Base-by-base conservation (phyloP, 2,113 vertebrate species). In the Prolemur simus region DNA sequence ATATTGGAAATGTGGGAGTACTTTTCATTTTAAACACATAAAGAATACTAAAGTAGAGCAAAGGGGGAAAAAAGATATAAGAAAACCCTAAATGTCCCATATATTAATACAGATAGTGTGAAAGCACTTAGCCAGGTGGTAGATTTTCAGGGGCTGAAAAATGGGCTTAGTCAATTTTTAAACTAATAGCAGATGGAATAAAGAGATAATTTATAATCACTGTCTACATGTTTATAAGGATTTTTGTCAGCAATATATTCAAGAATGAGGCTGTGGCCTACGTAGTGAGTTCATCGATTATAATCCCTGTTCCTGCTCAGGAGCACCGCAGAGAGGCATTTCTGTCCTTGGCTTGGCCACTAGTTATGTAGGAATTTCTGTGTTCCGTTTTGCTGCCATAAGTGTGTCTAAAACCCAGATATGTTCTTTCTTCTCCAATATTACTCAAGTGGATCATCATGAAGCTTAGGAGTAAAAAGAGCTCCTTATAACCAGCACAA, bases 161-260 rank as follows among this genome's bases (percentile, higher is more conserved):
- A 95, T 63, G 20, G 73, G 17, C 23, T 93, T 76, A 58, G 49
- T 52, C 85, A 58, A 88, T 42, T 78, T 92, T 92, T 91, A 88
- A 95, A 90, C 47, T 76, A 87, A n/a, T 58, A 96, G 29, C 66
- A 97, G 49, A 96, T 87, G 52, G 60, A 68, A 56, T 49, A 58
- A 84, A 89, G 45, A n/a, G 17, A n/a, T 91, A 94, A 95, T 81
- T 94, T 95, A 89, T 89, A 92, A 88, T 94, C 71, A 93, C 32
- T 80, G 58, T 83, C 82, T 86, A 85, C 37, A 68, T 76, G 89
- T 64, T 80, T 73, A 49, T 54, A 56, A 92, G 45, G 11, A 89
- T 69, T 90, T 71, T 85, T 77, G 34, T 64, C 73, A 82, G 47
- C 39, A 82, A 68, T 63, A 52, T 69, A 88, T 39, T 83, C 37